These are phyloP conservation scores for Physocephala rufipes DNA, from an alignment of 2,888 invertebrate genomes.

Conservation along the genomic window DNA sequence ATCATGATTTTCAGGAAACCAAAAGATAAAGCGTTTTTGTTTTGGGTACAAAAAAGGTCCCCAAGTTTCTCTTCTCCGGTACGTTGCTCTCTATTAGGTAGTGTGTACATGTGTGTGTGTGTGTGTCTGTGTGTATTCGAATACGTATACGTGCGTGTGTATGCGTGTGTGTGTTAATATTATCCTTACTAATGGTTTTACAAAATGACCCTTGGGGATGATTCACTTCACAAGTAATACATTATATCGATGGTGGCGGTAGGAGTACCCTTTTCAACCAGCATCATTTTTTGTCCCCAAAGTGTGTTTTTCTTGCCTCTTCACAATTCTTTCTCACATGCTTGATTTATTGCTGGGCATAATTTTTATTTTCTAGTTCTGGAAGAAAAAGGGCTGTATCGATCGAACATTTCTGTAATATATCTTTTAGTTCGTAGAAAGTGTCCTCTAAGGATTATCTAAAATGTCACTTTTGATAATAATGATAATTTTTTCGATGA, in stretches of 20 bases:
- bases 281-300: not conserved
- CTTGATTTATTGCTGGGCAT: too few relatives aligned
- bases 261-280: too few relatives aligned
- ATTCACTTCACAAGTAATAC: slow-evolving; percentile 29
- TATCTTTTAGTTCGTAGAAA: too few relatives aligned
- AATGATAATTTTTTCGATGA: too few relatives aligned
- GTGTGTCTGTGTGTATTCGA: not conserved
- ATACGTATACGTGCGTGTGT: slow-evolving; percentile 5
- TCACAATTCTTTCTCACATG: too few relatives aligned
- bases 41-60: too few relatives aligned
- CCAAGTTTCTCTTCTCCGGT: not conserved
- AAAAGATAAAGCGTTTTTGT: not conserved
- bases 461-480: too few relatives aligned
- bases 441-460: too few relatives aligned
- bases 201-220: slow-evolving; percentile 35
- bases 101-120: slow-evolving; percentile 14
- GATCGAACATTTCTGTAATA: too few relatives aligned
- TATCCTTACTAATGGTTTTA: slow-evolving; percentile 21
- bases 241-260: too few relatives aligned
- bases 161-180: slow-evolving; percentile 12
- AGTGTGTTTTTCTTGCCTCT: not conserved
- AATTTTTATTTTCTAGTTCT: too few relatives aligned
- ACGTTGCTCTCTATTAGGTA: not conserved
- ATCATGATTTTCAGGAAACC: not conserved
- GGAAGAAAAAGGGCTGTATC: too few relatives aligned